Evolutionary conservation across 2,797 vertebrate genomes (phyloP).

Genomic region (Naso thynnoides): DNA sequence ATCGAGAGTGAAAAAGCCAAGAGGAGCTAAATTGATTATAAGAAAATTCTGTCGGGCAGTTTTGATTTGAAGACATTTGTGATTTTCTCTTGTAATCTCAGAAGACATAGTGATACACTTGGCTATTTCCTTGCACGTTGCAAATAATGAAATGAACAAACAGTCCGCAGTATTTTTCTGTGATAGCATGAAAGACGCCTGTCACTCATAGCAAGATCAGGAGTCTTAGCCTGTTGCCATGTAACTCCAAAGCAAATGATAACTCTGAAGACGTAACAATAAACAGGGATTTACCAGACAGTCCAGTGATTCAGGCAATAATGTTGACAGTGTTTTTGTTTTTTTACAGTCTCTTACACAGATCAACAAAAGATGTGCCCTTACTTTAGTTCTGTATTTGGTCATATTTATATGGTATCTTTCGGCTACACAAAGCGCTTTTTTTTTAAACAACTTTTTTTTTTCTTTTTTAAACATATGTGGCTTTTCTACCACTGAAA

Average conservation of each 20-base stretch:
- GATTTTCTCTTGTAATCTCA: constrained; percentile 29
- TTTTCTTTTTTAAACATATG: too few relatives aligned
- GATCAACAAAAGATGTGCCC: neutral
- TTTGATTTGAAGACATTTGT: constrained; percentile 12
- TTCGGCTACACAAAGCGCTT: constrained; percentile 13
- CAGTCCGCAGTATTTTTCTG: neutral
- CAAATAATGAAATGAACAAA: constrained; percentile 11
- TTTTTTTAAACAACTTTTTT: constrained; percentile 3
- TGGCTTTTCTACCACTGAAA: too few relatives aligned
- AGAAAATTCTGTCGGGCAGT: constrained; percentile 1
- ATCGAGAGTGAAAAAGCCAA: constrained; percentile 35
- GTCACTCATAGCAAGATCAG: constrained; percentile 41
- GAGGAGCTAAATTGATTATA: constrained; percentile 21
- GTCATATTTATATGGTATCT: too few relatives aligned
- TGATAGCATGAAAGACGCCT: constrained; percentile 32
- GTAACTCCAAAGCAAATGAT: constrained; percentile 45
- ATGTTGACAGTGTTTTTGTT: constrained; percentile 8
- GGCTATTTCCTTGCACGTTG: constrained; percentile 8
- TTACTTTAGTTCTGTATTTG: neutral
- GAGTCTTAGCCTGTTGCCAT: constrained; percentile 52
- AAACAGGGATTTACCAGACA: constrained; percentile 47
- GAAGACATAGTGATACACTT: constrained; percentile 19
- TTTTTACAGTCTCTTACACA: neutral
- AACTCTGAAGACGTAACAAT: constrained; percentile 38
- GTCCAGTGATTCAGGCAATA: constrained; percentile 2